phyloP scores from a whole-genome alignment of 1,140 invertebrate genomes.

The Campoletis sonorensis region DNA sequence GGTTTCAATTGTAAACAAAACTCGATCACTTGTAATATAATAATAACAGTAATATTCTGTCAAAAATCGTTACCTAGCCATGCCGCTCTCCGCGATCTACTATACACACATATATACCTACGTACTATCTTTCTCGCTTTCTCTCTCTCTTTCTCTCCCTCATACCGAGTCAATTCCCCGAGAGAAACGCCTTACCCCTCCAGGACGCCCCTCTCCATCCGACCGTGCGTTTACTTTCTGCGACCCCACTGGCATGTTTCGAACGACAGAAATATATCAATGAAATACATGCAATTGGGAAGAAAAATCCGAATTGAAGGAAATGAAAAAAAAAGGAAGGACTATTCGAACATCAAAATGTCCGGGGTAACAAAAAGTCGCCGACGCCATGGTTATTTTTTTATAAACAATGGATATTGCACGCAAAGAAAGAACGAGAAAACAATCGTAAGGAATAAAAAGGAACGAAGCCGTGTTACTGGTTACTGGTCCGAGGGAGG shows the following conservation, averaged over 20 bases:
- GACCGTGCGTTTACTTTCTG: not conserved
- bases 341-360: not conserved
- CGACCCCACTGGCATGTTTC: slow-evolving; percentile 5
- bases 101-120: not conserved
- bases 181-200: slow-evolving; percentile 19
- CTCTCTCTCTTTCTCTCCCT: slow-evolving; percentile 1
- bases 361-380: not conserved
- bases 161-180: slow-evolving; percentile 23
- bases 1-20: slow-evolving; percentile 3
- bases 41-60: slow-evolving; percentile 26
- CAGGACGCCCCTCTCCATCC: not conserved
- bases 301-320: not conserved
- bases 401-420: slow-evolving; percentile 49
- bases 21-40: not conserved
- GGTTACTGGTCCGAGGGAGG: slow-evolving; percentile 46
- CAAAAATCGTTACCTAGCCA: slow-evolving; percentile 38
- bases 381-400: not conserved
- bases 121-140: not conserved
- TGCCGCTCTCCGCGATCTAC: slow-evolving; percentile 24
- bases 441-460: slow-evolving; percentile 13
- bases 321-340: not conserved
- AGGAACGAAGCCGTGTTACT: slow-evolving; percentile 48
- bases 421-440: slow-evolving; percentile 3
- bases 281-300: not conserved
- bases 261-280: not conserved